phyloP scores from a whole-genome alignment of 1,140 invertebrate genomes.

The Danaus melanippus region DNA sequence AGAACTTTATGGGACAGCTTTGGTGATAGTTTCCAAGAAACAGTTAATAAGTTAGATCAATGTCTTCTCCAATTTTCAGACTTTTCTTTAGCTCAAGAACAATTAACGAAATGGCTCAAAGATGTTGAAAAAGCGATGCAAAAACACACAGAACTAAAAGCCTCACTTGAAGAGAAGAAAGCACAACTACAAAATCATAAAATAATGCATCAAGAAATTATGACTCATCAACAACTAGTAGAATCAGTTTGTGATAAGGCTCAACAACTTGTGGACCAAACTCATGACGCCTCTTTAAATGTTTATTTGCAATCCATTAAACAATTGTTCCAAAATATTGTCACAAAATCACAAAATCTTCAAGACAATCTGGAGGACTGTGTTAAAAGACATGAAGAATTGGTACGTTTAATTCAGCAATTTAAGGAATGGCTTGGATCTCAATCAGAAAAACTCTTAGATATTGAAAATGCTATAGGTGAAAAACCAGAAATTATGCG shows the following conservation, averaged over 20 bases:
- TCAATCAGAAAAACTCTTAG: slow-evolving; percentile 83
- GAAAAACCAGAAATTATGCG: slow-evolving; percentile 85
- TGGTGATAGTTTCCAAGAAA: slow-evolving; percentile 84
- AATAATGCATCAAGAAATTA: slow-evolving; percentile 95
- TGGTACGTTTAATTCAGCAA: slow-evolving; percentile 79
- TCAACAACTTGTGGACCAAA: slow-evolving; percentile 89
- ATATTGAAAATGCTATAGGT: slow-evolving; percentile 84
- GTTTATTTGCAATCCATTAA: slow-evolving; percentile 91
- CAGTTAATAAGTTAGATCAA: slow-evolving; percentile 87
- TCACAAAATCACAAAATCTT: slow-evolving; percentile 88
- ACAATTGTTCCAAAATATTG: slow-evolving; percentile 90
- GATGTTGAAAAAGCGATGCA: slow-evolving; percentile 94
- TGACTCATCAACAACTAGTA: slow-evolving; percentile 90
- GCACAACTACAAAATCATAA: slow-evolving; percentile 95
- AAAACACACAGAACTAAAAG: slow-evolving; percentile 91
- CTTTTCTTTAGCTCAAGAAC: slow-evolving; percentile 89
- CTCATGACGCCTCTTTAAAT: slow-evolving; percentile 88
- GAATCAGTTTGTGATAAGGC: slow-evolving; percentile 94
- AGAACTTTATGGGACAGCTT: slow-evolving; percentile 90
- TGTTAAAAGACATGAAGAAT: slow-evolving; percentile 87
- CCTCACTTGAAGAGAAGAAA: slow-evolving; percentile 93
- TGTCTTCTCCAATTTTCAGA: slow-evolving; percentile 92
- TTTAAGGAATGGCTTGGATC: slow-evolving; percentile 85
- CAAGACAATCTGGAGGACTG: slow-evolving; percentile 88
- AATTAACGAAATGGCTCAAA: slow-evolving; percentile 92